Evolutionary conservation across 2,797 vertebrate species (phyloP), one percentile per base, ranked within the genome.

Genomic region (Characodon lateralis): DNA sequence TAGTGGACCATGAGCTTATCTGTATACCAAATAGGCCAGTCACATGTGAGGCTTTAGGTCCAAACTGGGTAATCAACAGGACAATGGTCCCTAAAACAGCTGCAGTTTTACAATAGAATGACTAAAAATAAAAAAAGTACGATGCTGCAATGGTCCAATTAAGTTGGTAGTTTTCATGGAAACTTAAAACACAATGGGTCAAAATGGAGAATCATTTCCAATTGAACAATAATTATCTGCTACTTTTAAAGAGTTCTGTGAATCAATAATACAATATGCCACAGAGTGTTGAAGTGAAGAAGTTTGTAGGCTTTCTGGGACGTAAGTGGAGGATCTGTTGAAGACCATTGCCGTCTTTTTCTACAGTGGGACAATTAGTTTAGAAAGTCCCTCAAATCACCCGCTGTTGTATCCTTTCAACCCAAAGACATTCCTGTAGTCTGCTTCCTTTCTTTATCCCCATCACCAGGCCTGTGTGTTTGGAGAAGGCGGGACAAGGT

Each of bases 311-410:
- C 22, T 46, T 6, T 41, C 9, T 43, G 10, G 18, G 65, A 68
- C 43, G 24, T 16, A 43, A 35, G 0, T 41, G 63, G 3, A 22
- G 66, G 41, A 46, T 26, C 66, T 16, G 41, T 69, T 69, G 3
- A 59, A 28, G n/a, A 13, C 56, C n/a, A 26, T 13, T 59, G 24
- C n/a, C 1, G 2, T 59, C 58, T 46, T n/a, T 69, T 50, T 71
- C 22, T 70, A 79, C 41, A 78, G 41, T 20, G 79, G 73, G 48
- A 63, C 28, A 59, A 63, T 53, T 55, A 41, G 55, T 65, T 41
- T 76, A 85, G 86, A 89, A 91, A 90, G 55, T 79, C 90, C 89
- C 80, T 28, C 63, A 43, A 59, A 74, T 88, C 74, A 80, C 76
- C 72, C 76, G 83, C 80, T 84, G 77, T 79, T 76, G 71, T 48